Conservation (phyloP, 2,113 vertebrate genomes). For the Scatophagus argus region DNA sequence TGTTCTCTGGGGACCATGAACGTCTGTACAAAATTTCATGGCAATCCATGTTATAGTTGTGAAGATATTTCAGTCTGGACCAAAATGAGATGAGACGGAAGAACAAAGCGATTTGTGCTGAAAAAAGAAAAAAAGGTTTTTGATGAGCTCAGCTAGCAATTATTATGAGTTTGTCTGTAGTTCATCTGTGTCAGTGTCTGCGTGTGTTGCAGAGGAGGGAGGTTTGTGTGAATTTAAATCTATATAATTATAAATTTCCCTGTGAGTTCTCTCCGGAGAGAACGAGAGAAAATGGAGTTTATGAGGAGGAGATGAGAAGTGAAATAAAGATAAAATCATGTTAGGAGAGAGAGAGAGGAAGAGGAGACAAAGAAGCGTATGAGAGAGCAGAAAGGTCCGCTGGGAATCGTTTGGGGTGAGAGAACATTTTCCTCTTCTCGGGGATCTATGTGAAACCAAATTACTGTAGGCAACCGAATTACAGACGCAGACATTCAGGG, state of each 20-base stretch:
- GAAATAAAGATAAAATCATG: conserved; percentile 58
- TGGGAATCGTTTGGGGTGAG: conserved; percentile 62
- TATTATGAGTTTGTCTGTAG: not conserved
- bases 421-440: conserved; percentile 63
- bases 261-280: conserved; percentile 31
- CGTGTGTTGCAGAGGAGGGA: not conserved
- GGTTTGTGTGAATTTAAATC: conserved; percentile 41
- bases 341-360: conserved; percentile 44
- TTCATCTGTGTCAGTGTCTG: not conserved
- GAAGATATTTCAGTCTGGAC: not conserved
- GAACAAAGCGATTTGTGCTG: too few relatives aligned
- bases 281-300: conserved; percentile 44
- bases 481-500: conserved; percentile 29
- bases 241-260: conserved; percentile 48
- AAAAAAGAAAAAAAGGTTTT: not conserved
- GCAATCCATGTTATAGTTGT: not conserved
- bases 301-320: conserved; percentile 45
- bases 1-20: not conserved
- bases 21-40: not conserved
- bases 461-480: conserved; percentile 66
- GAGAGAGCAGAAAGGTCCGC: conserved; percentile 52
- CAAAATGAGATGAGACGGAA: too few relatives aligned
- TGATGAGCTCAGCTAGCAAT: not conserved
- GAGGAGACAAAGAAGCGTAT: conserved; percentile 35
- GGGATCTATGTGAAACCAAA: conserved; percentile 66